phyloP scores from a whole-genome alignment of 2,797 vertebrate genomes.

The Xenopus petersii region DNA sequence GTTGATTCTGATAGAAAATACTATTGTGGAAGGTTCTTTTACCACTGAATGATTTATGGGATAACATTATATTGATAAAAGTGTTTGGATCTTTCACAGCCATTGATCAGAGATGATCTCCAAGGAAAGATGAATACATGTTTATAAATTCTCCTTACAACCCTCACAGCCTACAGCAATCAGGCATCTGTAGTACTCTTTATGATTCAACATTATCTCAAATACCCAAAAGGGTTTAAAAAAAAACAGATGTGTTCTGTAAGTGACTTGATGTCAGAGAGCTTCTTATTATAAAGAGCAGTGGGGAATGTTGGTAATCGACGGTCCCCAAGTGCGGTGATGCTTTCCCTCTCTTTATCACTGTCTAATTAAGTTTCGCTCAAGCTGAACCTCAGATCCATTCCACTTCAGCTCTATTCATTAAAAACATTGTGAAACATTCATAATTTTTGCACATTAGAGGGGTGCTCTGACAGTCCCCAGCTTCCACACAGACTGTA shows the following conservation, averaged over 20 bases:
- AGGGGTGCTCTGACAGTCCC: neutral
- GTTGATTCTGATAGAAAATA: too few species aligned
- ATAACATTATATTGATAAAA: too few species aligned
- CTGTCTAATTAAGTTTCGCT: constrained; percentile 56
- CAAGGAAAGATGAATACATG: too few species aligned
- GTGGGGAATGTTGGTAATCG: constrained; percentile 33
- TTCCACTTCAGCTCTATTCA: constrained; percentile 34
- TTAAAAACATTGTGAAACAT: constrained; percentile 16
- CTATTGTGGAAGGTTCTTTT: too few species aligned
- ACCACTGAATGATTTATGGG: too few species aligned
- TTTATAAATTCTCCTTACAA: too few species aligned
- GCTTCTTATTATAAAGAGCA: constrained; percentile 37
- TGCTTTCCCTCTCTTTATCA: constrained; percentile 53
- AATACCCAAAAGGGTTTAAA: constrained; percentile 40
- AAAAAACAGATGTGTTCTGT: constrained; percentile 33
- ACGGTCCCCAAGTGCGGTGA: constrained; percentile 19
- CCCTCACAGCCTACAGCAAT: constrained; percentile 2
- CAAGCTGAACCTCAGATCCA: constrained; percentile 52
- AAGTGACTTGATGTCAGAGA: constrained; percentile 37
- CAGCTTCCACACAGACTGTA: neutral
- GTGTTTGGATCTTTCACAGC: neutral
- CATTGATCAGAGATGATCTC: neutral
- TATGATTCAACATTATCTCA: constrained; percentile 45
- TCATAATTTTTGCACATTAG: neutral
- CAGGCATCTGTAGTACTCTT: constrained; percentile 34